Percentiles rank a stretch among this genome's conserved stretches.
Evolutionary conservation across 2,888 invertebrate genomes (phyloP).

Genomic region (Apamea crenata): DNA sequence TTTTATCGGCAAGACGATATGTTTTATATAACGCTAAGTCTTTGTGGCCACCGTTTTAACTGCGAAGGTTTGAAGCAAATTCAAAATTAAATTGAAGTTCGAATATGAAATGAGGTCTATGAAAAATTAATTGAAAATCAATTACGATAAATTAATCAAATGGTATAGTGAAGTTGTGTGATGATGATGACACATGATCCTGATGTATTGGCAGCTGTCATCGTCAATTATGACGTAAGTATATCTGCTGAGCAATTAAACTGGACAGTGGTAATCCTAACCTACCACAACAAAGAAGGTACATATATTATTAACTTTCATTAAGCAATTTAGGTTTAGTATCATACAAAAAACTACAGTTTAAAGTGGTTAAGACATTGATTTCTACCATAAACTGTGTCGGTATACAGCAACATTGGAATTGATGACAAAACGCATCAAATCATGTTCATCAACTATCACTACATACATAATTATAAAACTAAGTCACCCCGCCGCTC

Average conservation of each 20-base stretch:
- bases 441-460: not conserved
- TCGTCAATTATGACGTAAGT: constrained; percentile 36
- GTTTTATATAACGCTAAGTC: constrained; percentile 48
- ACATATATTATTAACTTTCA: not conserved
- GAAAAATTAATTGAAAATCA: no score
- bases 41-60: constrained; percentile 43
- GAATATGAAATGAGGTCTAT: not conserved
- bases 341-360: not conserved
- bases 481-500: not conserved
- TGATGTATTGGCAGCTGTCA: constrained; percentile 50
- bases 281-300: constrained; percentile 41
- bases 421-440: not conserved
- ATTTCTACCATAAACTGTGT: not conserved
- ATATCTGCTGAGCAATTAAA: constrained; percentile 35
- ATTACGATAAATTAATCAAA: constrained; percentile 6
- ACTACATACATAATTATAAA: not conserved
- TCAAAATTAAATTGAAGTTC: not conserved
- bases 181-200: constrained; percentile 13
- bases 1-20: constrained; percentile 71
- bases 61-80: constrained; percentile 19
- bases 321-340: not conserved
- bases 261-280: constrained; percentile 44
- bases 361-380: not conserved
- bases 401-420: not conserved
- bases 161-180: not conserved